A percentile compares a stretch with the other conserved stretches of the same genome.
Evolutionary conservation across 1,140 invertebrate species (phyloP).

Genomic region (Trissolcus basalis): DNA sequence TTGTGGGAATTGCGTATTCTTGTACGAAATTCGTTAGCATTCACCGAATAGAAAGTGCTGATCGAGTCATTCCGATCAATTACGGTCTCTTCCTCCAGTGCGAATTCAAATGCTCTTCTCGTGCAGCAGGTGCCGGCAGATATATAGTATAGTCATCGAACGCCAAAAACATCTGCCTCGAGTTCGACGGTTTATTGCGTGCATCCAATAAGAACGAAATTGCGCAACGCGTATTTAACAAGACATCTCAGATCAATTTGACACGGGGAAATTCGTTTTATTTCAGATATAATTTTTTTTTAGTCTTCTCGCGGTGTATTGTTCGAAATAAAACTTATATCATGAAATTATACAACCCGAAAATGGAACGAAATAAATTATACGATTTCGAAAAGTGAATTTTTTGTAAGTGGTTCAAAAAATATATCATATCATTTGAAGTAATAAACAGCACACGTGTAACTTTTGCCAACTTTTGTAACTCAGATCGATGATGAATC

Average conservation of each 20-base stretch:
- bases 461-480: too few relatives aligned
- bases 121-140: constrained; percentile 48
- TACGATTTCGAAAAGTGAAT: too few relatives aligned
- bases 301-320: not conserved
- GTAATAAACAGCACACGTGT: too few relatives aligned
- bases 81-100: constrained; percentile 22
- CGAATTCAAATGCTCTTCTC: constrained; percentile 42
- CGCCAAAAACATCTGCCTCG: constrained; percentile 53
- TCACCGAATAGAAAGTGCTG: constrained; percentile 20
- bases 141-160: constrained; percentile 44
- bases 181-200: constrained; percentile 50
- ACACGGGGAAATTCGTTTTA: constrained; percentile 1
- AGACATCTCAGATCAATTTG: constrained; percentile 23
- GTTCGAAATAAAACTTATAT: not conserved
- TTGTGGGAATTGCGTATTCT: not conserved
- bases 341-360: too few relatives aligned
- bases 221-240: constrained; percentile 36
- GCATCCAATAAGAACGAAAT: constrained; percentile 51
- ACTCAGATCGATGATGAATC: too few relatives aligned
- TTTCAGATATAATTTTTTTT: not conserved
- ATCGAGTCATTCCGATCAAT: constrained; percentile 43
- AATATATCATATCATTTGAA: too few relatives aligned
- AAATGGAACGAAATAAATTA: too few relatives aligned
- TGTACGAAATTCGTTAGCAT: constrained; percentile 7
- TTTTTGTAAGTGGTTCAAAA: too few relatives aligned